Evolutionary conservation across 2,888 invertebrate species (phyloP).

Genomic region (Drosophila multiciliata): DNA sequence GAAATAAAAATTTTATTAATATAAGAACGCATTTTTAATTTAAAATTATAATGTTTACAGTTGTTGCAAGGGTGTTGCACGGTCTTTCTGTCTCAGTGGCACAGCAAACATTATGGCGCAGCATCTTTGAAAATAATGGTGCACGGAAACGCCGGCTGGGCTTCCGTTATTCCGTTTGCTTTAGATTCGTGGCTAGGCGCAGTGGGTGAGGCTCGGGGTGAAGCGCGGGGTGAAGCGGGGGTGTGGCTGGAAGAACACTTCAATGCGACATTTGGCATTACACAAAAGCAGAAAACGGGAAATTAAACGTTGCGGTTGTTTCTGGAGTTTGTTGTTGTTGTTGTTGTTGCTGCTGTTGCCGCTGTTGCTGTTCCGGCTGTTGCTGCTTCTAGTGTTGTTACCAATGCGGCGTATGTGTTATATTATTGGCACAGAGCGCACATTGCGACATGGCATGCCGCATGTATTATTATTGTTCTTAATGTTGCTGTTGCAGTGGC

Average conservation of each 20-base stretch:
- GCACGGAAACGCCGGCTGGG: constrained; percentile 67
- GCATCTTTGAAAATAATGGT: constrained; percentile 56
- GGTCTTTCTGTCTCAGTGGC: not conserved
- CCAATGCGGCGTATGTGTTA: constrained; percentile 75
- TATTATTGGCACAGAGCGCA: constrained; percentile 69
- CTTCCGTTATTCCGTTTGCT: constrained; percentile 61
- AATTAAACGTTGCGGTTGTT: constrained; percentile 56
- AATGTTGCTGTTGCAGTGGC: constrained; percentile 6
- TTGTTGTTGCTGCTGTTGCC: not conserved
- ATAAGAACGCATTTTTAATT: not conserved
- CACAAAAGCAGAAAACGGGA: constrained; percentile 60
- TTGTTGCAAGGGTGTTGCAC: constrained; percentile 7
- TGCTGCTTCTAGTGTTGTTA: constrained; percentile 14
- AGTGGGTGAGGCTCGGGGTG: not conserved
- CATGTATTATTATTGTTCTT: constrained; percentile 26
- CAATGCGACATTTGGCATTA: constrained; percentile 51
- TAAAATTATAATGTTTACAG: not conserved
- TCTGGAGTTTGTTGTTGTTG: constrained; percentile 11
- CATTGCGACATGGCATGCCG: constrained; percentile 39
- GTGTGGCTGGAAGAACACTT: constrained; percentile 44
- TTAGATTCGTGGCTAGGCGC: constrained; percentile 20
- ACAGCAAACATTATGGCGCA: constrained; percentile 25
- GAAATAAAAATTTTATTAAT: not conserved
- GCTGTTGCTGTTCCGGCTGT: constrained; percentile 12
- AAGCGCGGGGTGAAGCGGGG: too few relatives aligned